Base-by-base conservation (phyloP, 2,797 vertebrate genomes). In the Babyrousa celebensis region DNA sequence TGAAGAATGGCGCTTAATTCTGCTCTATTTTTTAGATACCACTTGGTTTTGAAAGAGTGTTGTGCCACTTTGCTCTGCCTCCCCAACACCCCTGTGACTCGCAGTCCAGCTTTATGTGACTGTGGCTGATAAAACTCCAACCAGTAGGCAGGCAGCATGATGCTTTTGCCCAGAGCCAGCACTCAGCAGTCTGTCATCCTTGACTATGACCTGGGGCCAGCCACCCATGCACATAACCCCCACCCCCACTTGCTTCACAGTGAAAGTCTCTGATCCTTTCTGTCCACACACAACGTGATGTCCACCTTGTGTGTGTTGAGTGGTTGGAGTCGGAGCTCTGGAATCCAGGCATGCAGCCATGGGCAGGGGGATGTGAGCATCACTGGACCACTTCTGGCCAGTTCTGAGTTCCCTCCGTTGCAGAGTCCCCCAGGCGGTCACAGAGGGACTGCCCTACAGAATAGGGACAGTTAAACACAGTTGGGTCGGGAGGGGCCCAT, bases 61-160 rank as follows among this genome's bases (percentile, higher is more conserved):
- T 17, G 56, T 48, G 11, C 75, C 27, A n/a, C 32, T 56, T 27
- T 27, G 0, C 20, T 74, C 1, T 9, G 3, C 23, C 11, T 87
- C 12, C 54, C 18, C 5, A 0, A 52, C 10, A 21, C 27, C 27
- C 25, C 18, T 5, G 36, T 43, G 12, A 0, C 29, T 7, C 3
- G 78, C 16, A 1, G 0, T 18, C 58, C 3, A 3, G 58, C 40
- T 18, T 10, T 60, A 5, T 29, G 15, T 8, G 0, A 60, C 17
- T 2, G 23, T 40, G 36, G 14, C 36, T 43, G 36, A 43, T 71
- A 5, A n/a, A 40, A 25, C 68, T 74, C 10, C 1, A 20, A 0
- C 4, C 27, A 16, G 4, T 32, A 48, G 82, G 58, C 62, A 16
- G 6, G 2, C 25, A 1, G 12, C 15, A 5, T 12, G 5, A 0